A percentile compares a stretch with the other conserved stretches of the same genome.
Conservation (phyloP, 2,113 vertebrate species). For the Bubo blakistoni region DNA sequence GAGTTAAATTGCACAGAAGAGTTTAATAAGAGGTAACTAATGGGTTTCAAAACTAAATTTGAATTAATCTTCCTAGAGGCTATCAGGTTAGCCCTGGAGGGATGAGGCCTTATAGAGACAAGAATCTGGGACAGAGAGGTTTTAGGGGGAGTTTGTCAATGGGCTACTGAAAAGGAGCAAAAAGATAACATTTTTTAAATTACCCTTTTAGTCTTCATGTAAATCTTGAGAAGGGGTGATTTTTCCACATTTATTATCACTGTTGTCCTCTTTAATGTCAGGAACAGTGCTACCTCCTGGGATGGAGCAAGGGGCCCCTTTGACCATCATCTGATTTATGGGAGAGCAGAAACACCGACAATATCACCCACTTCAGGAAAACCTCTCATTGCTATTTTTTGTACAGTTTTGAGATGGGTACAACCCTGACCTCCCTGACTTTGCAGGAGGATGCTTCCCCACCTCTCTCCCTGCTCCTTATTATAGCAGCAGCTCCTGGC, state of each 20-base stretch:
- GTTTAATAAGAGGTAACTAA: slow-evolving; percentile 42
- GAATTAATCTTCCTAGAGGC: neutral
- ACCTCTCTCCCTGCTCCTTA: neutral
- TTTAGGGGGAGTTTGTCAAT: neutral
- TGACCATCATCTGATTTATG: neutral
- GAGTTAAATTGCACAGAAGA: neutral
- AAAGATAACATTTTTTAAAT: neutral
- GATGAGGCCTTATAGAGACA: neutral
- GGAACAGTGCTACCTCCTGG: neutral
- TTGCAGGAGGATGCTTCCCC: neutral
- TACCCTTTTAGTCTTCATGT: neutral
- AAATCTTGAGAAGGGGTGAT: neutral
- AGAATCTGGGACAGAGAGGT: neutral
- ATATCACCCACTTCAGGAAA: neutral
- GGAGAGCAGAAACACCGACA: neutral
- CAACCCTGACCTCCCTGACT: neutral
- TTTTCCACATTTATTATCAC: neutral
- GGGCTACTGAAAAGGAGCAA: neutral
- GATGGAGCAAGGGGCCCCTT: neutral
- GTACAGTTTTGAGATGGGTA: neutral
- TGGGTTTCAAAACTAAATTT: slow-evolving; percentile 22
- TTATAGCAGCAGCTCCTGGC: neutral
- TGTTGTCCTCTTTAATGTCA: neutral
- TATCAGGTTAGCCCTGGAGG: rapidly evolving
- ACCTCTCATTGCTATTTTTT: neutral